Percentiles rank a stretch among this genome's conserved stretches.
phyloP scores from a whole-genome alignment of 2,888 invertebrate genomes.

The Deilephila elpenor region DNA sequence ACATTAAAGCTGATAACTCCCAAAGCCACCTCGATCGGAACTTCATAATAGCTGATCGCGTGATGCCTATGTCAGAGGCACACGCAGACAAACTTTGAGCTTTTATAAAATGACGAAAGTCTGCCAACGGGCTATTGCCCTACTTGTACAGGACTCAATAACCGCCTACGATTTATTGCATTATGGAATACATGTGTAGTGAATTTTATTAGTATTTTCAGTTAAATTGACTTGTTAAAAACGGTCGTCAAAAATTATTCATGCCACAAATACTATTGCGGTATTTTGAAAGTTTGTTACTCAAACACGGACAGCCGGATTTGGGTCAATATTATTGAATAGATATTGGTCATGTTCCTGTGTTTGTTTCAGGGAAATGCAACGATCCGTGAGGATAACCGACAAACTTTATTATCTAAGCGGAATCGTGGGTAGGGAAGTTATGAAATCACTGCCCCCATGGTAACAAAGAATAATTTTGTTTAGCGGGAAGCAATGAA shows the following conservation, averaged over 20 bases:
- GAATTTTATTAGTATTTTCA: not conserved
- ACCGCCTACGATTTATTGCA: too few species aligned
- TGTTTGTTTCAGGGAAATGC: not conserved
- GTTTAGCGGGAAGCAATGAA: too few species aligned
- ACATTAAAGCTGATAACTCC: too few species aligned
- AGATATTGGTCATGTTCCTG: not conserved
- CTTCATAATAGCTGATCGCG: too few species aligned
- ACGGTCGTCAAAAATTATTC: not conserved
- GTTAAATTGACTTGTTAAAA: not conserved
- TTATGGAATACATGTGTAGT: too few species aligned
- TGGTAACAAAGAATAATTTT: too few species aligned
- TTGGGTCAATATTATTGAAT: not conserved
- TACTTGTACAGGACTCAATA: too few species aligned
- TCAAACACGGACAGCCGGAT: not conserved
- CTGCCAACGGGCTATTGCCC: too few species aligned
- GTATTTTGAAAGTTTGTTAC: not conserved
- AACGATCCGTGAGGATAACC: slow-evolving; percentile 1
- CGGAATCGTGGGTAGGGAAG: not conserved
- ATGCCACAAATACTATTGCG: not conserved
- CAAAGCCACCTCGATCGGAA: too few species aligned
- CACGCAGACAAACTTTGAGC: too few species aligned
- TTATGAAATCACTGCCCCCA: not conserved
- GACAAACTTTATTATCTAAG: not conserved
- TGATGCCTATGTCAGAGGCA: too few species aligned
- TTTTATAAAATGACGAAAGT: too few species aligned